A percentile compares a stretch with the other conserved stretches of the same genome.
phyloP scores from a whole-genome alignment of 2,113 vertebrate genomes.

The Arothron firmamentum region DNA sequence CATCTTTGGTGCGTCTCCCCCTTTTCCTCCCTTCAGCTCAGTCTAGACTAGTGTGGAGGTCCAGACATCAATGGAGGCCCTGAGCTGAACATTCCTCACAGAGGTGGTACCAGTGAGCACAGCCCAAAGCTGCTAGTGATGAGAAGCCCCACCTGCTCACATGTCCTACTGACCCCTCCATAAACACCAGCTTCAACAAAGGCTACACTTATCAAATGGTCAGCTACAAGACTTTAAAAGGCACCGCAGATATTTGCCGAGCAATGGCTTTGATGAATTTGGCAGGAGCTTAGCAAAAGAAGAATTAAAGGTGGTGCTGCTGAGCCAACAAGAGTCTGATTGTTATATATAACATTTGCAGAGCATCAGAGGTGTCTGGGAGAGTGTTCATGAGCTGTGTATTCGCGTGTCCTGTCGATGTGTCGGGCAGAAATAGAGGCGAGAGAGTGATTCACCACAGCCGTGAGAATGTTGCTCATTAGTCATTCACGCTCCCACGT shows the following conservation, averaged over 20 bases:
- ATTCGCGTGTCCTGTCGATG: neutral
- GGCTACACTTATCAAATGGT: slow-evolving; percentile 29
- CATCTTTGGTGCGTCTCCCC: neutral
- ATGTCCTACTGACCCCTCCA: slow-evolving; percentile 34
- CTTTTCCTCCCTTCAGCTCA: neutral
- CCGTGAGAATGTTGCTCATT: slow-evolving; percentile 52
- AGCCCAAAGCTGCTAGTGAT: slow-evolving; percentile 35
- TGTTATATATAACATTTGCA: no score
- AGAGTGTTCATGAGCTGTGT: neutral
- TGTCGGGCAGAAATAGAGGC: slow-evolving; percentile 57
- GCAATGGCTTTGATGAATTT: slow-evolving; percentile 29
- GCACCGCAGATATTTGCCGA: slow-evolving; percentile 12
- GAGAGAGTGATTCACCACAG: slow-evolving; percentile 48
- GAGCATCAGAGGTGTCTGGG: no score
- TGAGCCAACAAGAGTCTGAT: no score
- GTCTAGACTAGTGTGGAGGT: slow-evolving; percentile 34
- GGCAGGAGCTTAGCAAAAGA: slow-evolving; percentile 3
- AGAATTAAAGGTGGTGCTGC: no score
- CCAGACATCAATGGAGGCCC: slow-evolving; percentile 33
- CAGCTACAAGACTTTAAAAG: slow-evolving; percentile 32
- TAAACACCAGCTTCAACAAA: slow-evolving; percentile 37
- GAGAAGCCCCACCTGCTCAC: slow-evolving; percentile 32
- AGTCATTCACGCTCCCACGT: slow-evolving; percentile 40
- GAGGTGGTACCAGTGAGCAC: slow-evolving; percentile 23
- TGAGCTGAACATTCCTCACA: slow-evolving; percentile 58